Base-by-base conservation (phyloP, 2,113 vertebrate species). In the Hylia prasina region DNA sequence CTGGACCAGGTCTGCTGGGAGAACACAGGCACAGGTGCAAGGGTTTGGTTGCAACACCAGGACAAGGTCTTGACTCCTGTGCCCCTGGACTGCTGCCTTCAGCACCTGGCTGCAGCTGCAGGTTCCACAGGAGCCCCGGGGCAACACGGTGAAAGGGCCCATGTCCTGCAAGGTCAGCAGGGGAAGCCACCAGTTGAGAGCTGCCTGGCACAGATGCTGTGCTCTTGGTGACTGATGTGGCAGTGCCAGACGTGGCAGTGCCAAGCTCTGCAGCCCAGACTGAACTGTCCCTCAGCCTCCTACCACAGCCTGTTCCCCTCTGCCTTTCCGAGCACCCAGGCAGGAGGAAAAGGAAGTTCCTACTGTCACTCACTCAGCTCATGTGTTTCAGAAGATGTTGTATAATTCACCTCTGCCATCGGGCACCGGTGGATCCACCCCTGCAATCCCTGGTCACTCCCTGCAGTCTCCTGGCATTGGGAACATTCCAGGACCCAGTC, bases 41-140 rank as follows among this genome's bases (percentile, higher is more conserved):
- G 92, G 90, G 68, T 90, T 95, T 50, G 56, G 42, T 92, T 97
- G 92, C 94, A 18, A 96, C 90, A 96, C 60, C 64, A 17, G 64
- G 22, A 70, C 92, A 45, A 94, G 90, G 90, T 90, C 69, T 28
- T 83, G 90, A 86, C 92, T 94, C 76, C 69, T 2, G 25, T 15
- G 65, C 1, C 81, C 42, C 83, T 2, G 9, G 17, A 4, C 18
- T 28, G 6, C 27, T 0, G 69, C 76, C 89, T 27, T 79, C 87
- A 87, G 90, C 50, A 2, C 77, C 50, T 4, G 10, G 50, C 61
- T 2, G 25, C 3, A 5, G 56, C 68, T 9, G 2, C 15, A 4
- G 90, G 64, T 64, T 72, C 92, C 71, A 5, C 12, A 14, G 69
- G 22, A 90, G 90, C 94, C 93, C 86, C 1, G 51, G 82, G 95